Evolutionary conservation across 92 coral and sea anemone genomes (phyloP).

Genomic region (Umimayanthus chanpuru): DNA sequence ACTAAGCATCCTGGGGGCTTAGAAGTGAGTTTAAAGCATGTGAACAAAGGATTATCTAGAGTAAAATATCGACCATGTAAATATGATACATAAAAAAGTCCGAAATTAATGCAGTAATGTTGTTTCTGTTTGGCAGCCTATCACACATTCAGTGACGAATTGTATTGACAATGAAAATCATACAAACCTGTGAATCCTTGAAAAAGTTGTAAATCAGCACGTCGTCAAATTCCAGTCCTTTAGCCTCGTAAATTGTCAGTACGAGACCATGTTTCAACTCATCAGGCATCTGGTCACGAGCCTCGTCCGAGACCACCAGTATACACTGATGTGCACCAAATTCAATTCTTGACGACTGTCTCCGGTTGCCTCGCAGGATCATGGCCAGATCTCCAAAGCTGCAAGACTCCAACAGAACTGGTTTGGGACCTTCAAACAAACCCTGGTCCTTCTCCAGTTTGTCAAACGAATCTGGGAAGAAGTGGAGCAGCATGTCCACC

Average conservation of each 20-base stretch:
- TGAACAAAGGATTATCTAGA: too few species aligned
- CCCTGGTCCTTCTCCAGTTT: conserved; percentile 80
- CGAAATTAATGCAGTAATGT: too few species aligned
- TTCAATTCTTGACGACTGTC: conserved; percentile 86
- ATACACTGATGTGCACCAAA: conserved; percentile 96
- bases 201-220: conserved; percentile 92
- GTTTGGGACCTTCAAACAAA: conserved; percentile 90
- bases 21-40: too few species aligned
- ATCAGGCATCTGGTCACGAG: conserved; percentile 86
- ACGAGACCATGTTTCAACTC: conserved; percentile 87
- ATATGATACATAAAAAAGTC: too few species aligned
- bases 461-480: conserved; percentile 95
- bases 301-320: conserved; percentile 87
- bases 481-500: conserved; percentile 72
- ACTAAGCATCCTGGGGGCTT: too few species aligned
- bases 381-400: conserved; percentile 89
- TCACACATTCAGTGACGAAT: not conserved
- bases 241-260: conserved; percentile 91
- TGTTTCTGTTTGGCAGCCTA: too few species aligned
- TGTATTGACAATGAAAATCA: not conserved
- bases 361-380: conserved; percentile 87
- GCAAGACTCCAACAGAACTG: conserved; percentile 89
- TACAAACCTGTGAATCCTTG: conserved; percentile 87
- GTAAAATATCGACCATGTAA: too few species aligned
- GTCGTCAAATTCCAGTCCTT: conserved; percentile 95